Evolutionary conservation across 1,140 invertebrate genomes (phyloP).

Genomic region (Drosophila pectinifera): DNA sequence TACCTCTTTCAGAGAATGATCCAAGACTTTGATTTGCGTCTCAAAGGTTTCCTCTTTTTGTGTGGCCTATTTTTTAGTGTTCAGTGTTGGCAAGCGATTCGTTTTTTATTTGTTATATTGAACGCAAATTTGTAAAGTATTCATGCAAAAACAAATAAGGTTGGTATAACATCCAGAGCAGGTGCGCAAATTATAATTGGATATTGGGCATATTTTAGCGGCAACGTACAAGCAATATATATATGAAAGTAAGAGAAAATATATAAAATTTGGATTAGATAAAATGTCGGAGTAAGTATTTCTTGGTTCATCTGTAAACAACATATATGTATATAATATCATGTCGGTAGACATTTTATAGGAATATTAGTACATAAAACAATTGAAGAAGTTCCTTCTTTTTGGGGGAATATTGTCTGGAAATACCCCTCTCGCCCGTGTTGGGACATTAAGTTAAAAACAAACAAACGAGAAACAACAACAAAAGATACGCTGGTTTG

Average conservation of each 20-base stretch:
- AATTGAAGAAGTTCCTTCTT: conserved; percentile 1
- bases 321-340: conserved; percentile 18
- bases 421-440: conserved; percentile 7
- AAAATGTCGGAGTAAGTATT: conserved; percentile 17
- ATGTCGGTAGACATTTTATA: conserved; percentile 85
- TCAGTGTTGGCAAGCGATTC: conserved; percentile 63
- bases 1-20: conserved; percentile 97
- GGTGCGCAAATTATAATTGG: conserved; percentile 50
- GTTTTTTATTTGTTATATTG: conserved; percentile 25
- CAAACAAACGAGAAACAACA: conserved; percentile 64
- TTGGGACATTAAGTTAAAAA: conserved; percentile 19
- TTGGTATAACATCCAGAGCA: conserved; percentile 47
- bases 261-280: conserved; percentile 68
- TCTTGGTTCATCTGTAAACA: conserved; percentile 28
- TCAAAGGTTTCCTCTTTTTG: conserved; percentile 98
- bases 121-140: conserved; percentile 49
- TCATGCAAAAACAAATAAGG: conserved; percentile 58
- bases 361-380: conserved; percentile 26
- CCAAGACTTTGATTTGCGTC: conserved; percentile 96
- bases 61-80: conserved; percentile 90
- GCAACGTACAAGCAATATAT: conserved; percentile 59
- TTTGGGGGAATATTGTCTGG: conserved; percentile 16
- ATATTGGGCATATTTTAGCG: conserved; percentile 33
- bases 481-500: conserved; percentile 74
- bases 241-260: conserved; percentile 69